Evolutionary conservation across 2,113 vertebrate species (phyloP), one percentile per base, ranked within the genome.

Genomic region (Bolborhynchus lineola): DNA sequence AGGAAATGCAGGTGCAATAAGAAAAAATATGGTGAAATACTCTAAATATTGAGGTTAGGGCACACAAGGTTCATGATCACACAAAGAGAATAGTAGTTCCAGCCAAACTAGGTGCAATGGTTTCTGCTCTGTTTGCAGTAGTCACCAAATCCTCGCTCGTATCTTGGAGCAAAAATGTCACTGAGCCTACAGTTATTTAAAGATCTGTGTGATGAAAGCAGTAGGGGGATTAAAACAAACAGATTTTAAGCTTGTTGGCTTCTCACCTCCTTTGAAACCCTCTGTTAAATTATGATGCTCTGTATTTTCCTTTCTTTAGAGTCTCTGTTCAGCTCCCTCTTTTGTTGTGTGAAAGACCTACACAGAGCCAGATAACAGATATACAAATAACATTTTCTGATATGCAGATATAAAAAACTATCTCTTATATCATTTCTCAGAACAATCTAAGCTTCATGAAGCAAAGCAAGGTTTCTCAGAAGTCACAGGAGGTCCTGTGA

Each of bases 391-490:
- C 25, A 15, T 46, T 91, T 88, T 93, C 93, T 88, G 78, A 94
- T 80, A 59, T 37, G 37, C 86, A 91, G 71, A 85, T 67, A 64
- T 26, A 52, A 76, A 70, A 65, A 47, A 16, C 39, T 89, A 94
- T 94, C 92, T 95, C 85, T 88, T 63, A 39, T 74, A 67, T 77
- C 4, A 46, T 77, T 96, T 96, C 95, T 93, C 71, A 88, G 96
- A 96, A 95, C 41, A 96, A 67, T 9, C 63, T 94, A 76, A 74
- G 31, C 13, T 93, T 76, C 28, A 41, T 23, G 53, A 31, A 72
- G 62, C 47, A 72, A 42, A 80, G 11, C 0, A 1, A 69, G 19
- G 21, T 28, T 95, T 93, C 82, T 80, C 29, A 77, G 89, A 89
- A 74, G 63, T n/a, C 31, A 26, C 28, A 46, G 49, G 44, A 71